phyloP scores from a whole-genome alignment of 2,797 vertebrate genomes.

The Cynopterus sphinx region DNA sequence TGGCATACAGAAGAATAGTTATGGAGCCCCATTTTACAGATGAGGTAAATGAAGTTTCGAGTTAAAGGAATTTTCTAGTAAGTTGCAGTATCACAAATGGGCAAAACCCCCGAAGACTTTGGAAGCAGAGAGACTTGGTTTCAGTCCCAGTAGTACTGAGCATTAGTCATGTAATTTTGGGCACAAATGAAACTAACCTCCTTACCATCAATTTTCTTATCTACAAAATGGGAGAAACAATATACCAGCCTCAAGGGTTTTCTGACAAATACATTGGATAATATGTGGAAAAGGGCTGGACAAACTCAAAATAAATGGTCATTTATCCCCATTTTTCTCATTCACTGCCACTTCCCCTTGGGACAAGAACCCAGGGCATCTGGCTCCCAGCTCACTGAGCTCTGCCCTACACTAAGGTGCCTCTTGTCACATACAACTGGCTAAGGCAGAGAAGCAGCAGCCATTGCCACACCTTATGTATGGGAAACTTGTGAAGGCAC shows the following conservation, averaged over 20 bases:
- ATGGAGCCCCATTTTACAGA: background rate
- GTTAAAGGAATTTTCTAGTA: constrained; percentile 32
- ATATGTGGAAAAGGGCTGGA: background rate
- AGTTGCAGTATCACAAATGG: background rate
- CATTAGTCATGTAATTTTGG: background rate
- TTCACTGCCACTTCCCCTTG: background rate
- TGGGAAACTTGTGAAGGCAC: background rate
- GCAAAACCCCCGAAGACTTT: background rate
- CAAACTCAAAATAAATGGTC: background rate
- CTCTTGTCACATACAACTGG: background rate
- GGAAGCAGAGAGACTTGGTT: background rate
- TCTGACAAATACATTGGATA: background rate
- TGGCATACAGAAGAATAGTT: background rate
- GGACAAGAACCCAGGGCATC: background rate
- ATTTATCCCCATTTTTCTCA: background rate
- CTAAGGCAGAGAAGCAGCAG: constrained; percentile 19
- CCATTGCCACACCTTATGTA: background rate
- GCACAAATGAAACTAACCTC: background rate
- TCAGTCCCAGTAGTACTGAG: background rate
- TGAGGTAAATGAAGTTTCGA: background rate
- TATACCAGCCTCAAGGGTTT: background rate
- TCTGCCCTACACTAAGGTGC: background rate
- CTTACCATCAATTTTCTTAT: background rate
- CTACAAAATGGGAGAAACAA: background rate
- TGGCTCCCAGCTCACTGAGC: background rate